phyloP scores from a whole-genome alignment of 23 tunicate species.

The Oikopleura albicans region DNA sequence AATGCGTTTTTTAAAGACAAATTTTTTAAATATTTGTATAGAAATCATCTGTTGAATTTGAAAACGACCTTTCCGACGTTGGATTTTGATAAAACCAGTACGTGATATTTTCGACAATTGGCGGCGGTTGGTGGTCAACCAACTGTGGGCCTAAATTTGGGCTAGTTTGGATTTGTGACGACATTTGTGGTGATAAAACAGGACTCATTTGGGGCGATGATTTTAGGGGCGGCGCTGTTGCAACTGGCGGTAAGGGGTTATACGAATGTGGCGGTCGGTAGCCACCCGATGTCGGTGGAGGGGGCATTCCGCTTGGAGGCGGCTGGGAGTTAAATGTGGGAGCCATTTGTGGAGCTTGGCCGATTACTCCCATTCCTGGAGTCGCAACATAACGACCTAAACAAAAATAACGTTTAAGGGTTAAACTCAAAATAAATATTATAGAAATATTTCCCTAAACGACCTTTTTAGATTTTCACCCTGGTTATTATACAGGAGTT shows the following conservation, averaged over 20 bases:
- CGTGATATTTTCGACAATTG: background rate
- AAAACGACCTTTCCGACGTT: background rate
- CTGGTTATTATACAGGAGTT: too few relatives aligned
- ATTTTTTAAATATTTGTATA: too few relatives aligned
- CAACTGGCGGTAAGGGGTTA: conserved; percentile 7
- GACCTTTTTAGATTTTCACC: too few relatives aligned
- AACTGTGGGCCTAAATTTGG: too few relatives aligned
- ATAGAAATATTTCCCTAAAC: too few relatives aligned
- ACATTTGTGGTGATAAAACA: background rate
- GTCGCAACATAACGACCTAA: background rate
- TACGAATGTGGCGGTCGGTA: background rate
- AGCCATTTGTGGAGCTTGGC: background rate
- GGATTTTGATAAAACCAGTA: conserved; percentile 9
- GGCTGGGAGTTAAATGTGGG: too few relatives aligned
- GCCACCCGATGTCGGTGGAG: background rate
- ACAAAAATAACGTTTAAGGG: too few relatives aligned
- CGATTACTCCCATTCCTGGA: background rate
- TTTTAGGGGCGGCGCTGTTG: background rate
- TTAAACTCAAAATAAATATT: too few relatives aligned
- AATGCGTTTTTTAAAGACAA: too few relatives aligned
- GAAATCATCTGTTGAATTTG: background rate
- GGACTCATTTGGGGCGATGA: background rate
- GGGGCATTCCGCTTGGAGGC: too few relatives aligned
- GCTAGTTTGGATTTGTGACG: background rate
- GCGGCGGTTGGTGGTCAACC: too few relatives aligned